phyloP scores from a whole-genome alignment of 64 coral and sea anemone species.

The Catalaphyllia jardinei region DNA sequence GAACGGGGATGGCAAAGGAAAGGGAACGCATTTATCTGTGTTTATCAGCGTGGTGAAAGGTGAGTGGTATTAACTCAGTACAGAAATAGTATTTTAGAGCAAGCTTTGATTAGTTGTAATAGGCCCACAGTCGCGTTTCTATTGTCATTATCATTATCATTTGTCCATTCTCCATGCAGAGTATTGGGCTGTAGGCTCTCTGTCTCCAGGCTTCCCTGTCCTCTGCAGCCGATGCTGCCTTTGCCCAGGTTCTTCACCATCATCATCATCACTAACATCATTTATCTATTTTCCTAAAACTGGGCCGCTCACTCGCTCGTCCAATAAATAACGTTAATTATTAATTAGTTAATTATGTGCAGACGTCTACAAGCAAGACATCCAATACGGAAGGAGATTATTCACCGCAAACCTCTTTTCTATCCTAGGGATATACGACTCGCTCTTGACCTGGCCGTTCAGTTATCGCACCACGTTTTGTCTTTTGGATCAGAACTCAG shows the following conservation, averaged over 20 bases:
- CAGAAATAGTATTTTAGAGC: not conserved
- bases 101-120: not conserved
- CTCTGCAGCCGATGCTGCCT: no score
- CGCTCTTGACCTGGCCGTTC: slow-evolving; percentile 86
- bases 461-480: slow-evolving; percentile 75
- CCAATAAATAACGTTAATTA: no score
- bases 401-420: not conserved
- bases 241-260: no score
- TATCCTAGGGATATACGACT: slow-evolving; percentile 72
- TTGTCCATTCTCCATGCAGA: no score
- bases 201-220: no score
- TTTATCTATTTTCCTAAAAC: no score
- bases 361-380: not conserved
- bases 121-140: no score
- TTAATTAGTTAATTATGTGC: no score
- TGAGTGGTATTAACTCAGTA: not conserved
- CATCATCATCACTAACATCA: no score
- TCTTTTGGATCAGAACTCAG: slow-evolving; percentile 70
- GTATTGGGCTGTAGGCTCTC: no score
- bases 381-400: not conserved
- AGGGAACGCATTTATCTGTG: slow-evolving; percentile 82
- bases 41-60: slow-evolving; percentile 88
- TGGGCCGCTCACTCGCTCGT: no score
- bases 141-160: no score
- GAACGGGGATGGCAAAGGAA: slow-evolving; percentile 82